phyloP scores from a whole-genome alignment of 2,888 invertebrate species.

The Rhingia campestris region DNA sequence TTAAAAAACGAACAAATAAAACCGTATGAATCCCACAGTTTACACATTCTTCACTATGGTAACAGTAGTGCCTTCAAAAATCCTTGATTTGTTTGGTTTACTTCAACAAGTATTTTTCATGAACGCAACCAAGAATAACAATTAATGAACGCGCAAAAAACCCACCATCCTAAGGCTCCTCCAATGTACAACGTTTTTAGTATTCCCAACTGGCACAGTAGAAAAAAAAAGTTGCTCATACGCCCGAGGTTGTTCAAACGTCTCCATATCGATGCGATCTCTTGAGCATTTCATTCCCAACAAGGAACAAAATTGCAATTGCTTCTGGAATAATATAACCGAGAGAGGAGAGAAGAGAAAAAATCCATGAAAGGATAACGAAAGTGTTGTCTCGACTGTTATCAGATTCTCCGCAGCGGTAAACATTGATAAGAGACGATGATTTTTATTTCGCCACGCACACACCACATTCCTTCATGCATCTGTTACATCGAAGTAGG shows the following conservation, averaged over 20 bases:
- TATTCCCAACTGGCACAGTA: background rate
- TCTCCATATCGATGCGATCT: conserved; percentile 1
- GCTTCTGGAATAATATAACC: background rate
- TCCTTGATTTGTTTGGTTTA: too few relatives aligned
- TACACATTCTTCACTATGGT: too few relatives aligned
- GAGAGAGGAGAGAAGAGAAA: too few relatives aligned
- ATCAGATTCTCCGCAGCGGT: conserved; percentile 49
- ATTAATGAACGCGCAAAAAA: too few relatives aligned
- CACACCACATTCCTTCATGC: background rate
- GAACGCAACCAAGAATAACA: too few relatives aligned
- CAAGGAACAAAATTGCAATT: conserved; percentile 7
- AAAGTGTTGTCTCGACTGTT: conserved; percentile 33
- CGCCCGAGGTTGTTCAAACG: conserved; percentile 20
- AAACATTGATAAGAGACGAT: conserved; percentile 49
- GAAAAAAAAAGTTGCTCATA: conserved; percentile 40
- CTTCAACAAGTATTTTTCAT: too few relatives aligned
- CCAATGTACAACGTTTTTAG: background rate
- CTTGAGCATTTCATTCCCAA: conserved; percentile 1
- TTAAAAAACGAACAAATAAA: too few relatives aligned
- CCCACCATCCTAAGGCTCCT: too few relatives aligned
- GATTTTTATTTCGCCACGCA: conserved; percentile 18
- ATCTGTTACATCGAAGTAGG: background rate
- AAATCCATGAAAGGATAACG: conserved; percentile 19
- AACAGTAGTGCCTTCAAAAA: too few relatives aligned
- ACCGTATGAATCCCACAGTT: too few relatives aligned